Evolutionary conservation across 2,113 vertebrate genomes (phyloP), one percentile per base, ranked within the genome.

Genomic region (Lates calcarifer): DNA sequence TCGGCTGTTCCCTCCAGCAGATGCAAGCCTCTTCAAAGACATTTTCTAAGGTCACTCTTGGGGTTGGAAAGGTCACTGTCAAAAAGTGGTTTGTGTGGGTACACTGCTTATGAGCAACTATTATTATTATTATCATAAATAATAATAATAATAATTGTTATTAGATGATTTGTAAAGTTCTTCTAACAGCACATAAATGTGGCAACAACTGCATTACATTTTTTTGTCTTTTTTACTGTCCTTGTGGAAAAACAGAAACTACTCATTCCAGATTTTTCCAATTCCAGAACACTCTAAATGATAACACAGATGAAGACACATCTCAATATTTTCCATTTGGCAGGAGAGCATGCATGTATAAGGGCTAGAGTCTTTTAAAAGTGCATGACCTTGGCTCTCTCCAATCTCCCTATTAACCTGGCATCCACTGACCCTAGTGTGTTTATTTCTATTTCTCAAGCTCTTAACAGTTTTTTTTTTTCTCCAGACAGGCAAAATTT

Each of bases 371-470:
- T 56, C 26, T 39, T 61, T 64, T 45, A 57, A 58, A 85, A 55
- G 6, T 75, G 77, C 79, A 77, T 79, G 64, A 64, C 55, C 47
- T 69, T 77, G 66, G 28, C 66, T 64, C 73, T 56, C 61, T 7
- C n/a, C 14, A 56, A 29, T 55, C 47, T n/a, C 20, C 55, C 62
- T 31, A 39, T 33, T n/a, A 62, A 74, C 8, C 76, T 74, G 37
- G 31, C 53, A 58, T 63, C 39, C 0, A 10, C 53, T 71, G 47
- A 66, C 57, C 51, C 47, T 47, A n/a, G 14, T 81, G 58, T 41
- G 35, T 72, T 69, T 80, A 24, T 65, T 63, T 53, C 22, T 28
- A 15, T 68, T 58, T 55, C 17, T 28, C 66, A 53, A 51, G 10
- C 43, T 73, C 24, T 17, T 53, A 26, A 43, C 10, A 47, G 24